Evolutionary conservation across 2,888 invertebrate genomes (phyloP), one percentile per base, ranked within the genome.

Genomic region (Hydraecia micacea): DNA sequence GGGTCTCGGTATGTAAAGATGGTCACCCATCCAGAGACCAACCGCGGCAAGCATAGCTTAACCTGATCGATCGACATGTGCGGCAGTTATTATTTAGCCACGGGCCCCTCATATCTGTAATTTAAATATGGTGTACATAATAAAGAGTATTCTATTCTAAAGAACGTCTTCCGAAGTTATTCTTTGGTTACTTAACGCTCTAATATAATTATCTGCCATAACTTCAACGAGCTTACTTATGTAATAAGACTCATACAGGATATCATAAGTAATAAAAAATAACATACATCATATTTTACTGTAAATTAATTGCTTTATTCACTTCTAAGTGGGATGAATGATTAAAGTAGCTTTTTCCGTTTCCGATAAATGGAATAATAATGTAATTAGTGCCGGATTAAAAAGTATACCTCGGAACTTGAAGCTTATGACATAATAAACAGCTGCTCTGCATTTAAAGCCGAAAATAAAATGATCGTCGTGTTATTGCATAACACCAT

Each of bases 401-500:
- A 68, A 80, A 80, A 80, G 46, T 80, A 25, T 8, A 60, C 13
- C 66, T 62, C 62, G 0, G 36, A 69, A 32, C 58, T 65, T 80
- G 5, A 62, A 73, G 25, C 0, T 36, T 66, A 65, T 80, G 52
- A 68, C 1, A 15, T 46, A 60, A 21, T 60, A 60, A 25, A 21
- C 15, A 68, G 15, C 6, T 65, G 39, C 25, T 69, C 55, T 21
- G 71, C 15, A 49, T 68, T 60, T 18, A 36, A 52, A 81, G 8
- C 8, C n/a, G 0, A 28, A 63, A 66, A 62, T 71, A 42, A 76
- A 72, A 69, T 66, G 36, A 32, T 9, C 74, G 79, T 66, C 46
- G 36, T 68, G 15, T 49, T 86, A 39, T 90, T 89, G 90, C 90
- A 92, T 91, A 90, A 91, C 75, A 63, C 86, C 86, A 32, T 92